Evolutionary conservation across 2,797 vertebrate species (phyloP).

Genomic region (Echeneis naucrates): DNA sequence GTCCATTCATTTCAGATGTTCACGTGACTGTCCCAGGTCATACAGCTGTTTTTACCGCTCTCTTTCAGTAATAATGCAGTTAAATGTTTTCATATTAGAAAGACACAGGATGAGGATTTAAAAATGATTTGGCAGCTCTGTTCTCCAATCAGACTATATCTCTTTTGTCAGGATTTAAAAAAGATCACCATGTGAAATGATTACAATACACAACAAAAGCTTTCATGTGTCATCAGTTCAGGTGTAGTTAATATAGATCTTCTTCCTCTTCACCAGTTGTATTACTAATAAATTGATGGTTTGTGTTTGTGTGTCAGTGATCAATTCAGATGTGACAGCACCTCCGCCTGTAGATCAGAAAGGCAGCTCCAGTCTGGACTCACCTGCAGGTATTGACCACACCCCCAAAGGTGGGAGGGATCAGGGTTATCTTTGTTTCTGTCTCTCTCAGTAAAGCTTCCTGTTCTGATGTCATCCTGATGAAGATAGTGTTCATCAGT

Average conservation of each 20-base stretch:
- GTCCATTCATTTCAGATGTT: slow-evolving; percentile 16
- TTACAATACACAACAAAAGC: background rate
- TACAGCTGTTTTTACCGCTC: background rate
- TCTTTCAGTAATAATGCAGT: background rate
- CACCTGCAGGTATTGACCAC: slow-evolving; percentile 64
- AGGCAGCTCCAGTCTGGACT: slow-evolving; percentile 55
- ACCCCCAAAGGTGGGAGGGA: background rate
- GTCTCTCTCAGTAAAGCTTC: background rate
- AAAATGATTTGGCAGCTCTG: background rate
- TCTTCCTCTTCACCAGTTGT: background rate
- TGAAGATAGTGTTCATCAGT: slow-evolving; percentile 37
- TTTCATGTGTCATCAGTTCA: background rate
- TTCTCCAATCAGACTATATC: background rate
- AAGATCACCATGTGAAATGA: background rate
- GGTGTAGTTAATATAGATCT: background rate
- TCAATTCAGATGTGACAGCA: slow-evolving; percentile 56
- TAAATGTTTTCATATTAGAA: background rate
- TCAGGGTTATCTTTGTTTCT: background rate
- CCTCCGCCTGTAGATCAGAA: slow-evolving; percentile 15
- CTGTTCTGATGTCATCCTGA: slow-evolving; percentile 1
- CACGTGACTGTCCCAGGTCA: slow-evolving; percentile 38
- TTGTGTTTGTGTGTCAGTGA: slow-evolving; percentile 48
- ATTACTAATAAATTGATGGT: background rate
- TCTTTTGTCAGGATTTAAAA: background rate
- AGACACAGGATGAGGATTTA: background rate